Evolutionary conservation across 2,797 vertebrate species (phyloP), one percentile per base, ranked within the genome.

Genomic region (Leptodactylus fallax): DNA sequence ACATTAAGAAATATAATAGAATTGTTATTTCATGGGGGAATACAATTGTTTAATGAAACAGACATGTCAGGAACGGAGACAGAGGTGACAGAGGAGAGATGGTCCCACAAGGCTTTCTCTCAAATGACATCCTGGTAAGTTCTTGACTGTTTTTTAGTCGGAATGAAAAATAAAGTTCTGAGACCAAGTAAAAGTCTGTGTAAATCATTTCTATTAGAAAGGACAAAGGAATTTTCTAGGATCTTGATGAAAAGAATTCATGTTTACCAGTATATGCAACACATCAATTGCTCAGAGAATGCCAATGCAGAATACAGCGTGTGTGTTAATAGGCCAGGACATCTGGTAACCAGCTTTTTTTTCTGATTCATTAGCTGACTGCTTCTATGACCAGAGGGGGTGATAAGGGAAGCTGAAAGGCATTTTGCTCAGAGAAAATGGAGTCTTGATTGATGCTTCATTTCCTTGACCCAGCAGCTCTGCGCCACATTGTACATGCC

Each of bases 341-440:
- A 96, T 96, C 96, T 97, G 96, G 96, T 96, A 95, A 96, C 96
- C 96, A 96, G 96, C 95, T 96, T 96, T 96, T 92, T n/a, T 95
- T 96, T 96, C 95, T 96, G 96, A 97, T 96, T 96, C 96, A 96
- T 97, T 97, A 96, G 93, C 95, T 93, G 94, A 95, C 93, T 93
- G 93, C 92, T 93, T 93, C 92, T 93, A 92, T 93, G 94, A 94
- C 96, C 95, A 95, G 94, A 90, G 94, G 94, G 93, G 91, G 90
- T 91, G 91, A 92, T 90, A 93, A 89, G 69, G 90, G 93, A 90
- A 91, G 91, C 91, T 92, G 86, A 88, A 92, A 93, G 94, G 93
- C 90, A 93, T 95, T 36, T 93, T 90, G 89, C 92, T 93, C 86
- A 85, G 82, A 92, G 91, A 91, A 94, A 95, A 94, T 76, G 87